Evolutionary conservation across 2,888 invertebrate species (phyloP).

Genomic region (Patella pellucida): DNA sequence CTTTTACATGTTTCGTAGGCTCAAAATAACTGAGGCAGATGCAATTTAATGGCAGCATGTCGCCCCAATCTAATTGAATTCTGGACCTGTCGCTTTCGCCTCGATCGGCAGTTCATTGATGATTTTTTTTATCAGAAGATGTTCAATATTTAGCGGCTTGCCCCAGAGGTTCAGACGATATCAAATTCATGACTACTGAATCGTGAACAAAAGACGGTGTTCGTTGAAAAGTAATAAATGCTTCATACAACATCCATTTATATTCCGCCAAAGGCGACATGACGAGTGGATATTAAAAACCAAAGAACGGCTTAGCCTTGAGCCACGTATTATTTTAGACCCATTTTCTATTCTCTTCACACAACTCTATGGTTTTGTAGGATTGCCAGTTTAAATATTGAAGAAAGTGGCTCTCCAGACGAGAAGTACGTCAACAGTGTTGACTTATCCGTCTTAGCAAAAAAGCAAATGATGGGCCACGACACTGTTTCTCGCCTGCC

Average conservation of each 20-base stretch:
- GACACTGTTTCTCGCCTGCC: background rate
- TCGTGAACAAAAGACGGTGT: slow-evolving; percentile 6
- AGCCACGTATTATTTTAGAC: slow-evolving; percentile 1
- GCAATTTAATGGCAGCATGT: slow-evolving; percentile 5
- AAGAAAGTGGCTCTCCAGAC: slow-evolving; percentile 1
- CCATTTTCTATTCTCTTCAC: background rate
- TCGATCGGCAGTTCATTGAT: slow-evolving; percentile 3
- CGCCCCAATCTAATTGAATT: background rate
- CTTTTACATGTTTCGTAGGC: background rate
- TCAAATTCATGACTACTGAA: background rate
- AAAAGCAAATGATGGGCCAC: background rate
- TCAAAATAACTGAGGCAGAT: slow-evolving; percentile 10
- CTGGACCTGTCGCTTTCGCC: background rate
- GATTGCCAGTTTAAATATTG: background rate
- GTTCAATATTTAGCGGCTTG: background rate
- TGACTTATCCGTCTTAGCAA: slow-evolving; percentile 10
- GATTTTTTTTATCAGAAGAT: too few species aligned
- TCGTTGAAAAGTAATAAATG: background rate
- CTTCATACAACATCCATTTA: background rate
- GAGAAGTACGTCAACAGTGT: background rate
- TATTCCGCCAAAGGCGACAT: too few species aligned
- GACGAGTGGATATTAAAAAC: too few species aligned
- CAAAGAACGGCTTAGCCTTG: background rate
- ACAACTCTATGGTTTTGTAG: background rate
- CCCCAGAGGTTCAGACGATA: slow-evolving; percentile 2